phyloP scores from a whole-genome alignment of 1,140 invertebrate species.

The Meloidogyne exigua region DNA sequence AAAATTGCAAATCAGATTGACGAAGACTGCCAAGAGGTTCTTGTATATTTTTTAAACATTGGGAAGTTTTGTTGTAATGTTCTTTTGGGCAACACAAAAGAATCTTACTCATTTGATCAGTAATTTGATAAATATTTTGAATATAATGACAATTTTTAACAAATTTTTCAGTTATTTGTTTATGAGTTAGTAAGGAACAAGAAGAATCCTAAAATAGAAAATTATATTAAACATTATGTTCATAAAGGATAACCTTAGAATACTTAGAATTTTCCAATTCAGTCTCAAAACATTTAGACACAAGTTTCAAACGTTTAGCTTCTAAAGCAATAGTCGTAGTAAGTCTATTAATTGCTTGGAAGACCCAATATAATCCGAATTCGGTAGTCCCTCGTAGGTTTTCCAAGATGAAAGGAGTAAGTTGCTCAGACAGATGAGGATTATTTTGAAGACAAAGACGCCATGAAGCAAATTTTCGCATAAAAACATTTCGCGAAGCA shows the following conservation, averaged over 20 bases:
- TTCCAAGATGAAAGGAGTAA: conserved; percentile 35
- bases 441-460: conserved; percentile 14
- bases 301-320: not conserved
- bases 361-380: conserved; percentile 43
- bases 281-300: not conserved
- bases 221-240: not conserved
- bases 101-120: conserved; percentile 4
- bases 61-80: not conserved
- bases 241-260: not conserved
- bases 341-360: conserved; percentile 26
- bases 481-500: conserved; percentile 43
- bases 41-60: not conserved
- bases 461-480: conserved; percentile 30
- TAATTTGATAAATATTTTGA: conserved; percentile 3
- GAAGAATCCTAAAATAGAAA: not conserved
- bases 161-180: conserved; percentile 9
- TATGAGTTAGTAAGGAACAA: not conserved
- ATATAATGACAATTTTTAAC: not conserved
- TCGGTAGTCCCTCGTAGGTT: conserved; percentile 43
- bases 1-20: not conserved
- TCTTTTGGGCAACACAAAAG: conserved; percentile 11
- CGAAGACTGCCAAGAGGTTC: not conserved
- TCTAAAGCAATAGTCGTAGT: not conserved
- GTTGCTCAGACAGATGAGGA: conserved; percentile 33
- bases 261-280: not conserved